A percentile compares a stretch with the other conserved stretches of the same genome.
These are phyloP conservation scores for Pediacus dermestoides DNA, from an alignment of 2,888 invertebrate genomes.

Conservation along the genomic window DNA sequence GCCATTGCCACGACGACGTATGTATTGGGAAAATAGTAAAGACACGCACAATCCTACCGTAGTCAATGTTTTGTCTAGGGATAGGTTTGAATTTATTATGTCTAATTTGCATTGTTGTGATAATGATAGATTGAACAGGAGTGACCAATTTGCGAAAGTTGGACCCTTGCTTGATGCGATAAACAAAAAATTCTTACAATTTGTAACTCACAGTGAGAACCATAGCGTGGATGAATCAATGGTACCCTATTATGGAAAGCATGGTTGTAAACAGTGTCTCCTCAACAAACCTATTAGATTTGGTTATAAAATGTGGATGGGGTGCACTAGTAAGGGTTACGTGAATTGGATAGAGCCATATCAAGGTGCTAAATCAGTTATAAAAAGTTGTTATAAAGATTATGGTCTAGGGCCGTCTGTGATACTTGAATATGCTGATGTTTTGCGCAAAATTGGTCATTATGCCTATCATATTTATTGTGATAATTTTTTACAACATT, in stretches of 20 bases:
- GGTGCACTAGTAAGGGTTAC: constrained; percentile 30
- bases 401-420: constrained; percentile 23
- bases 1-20: constrained; percentile 9
- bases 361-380: constrained; percentile 24
- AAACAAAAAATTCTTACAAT: constrained; percentile 29
- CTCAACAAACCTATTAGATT: constrained; percentile 33
- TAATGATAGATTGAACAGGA: constrained; percentile 27
- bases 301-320: constrained; percentile 35
- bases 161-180: constrained; percentile 27
- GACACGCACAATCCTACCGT: constrained; percentile 18
- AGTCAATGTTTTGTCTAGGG: constrained; percentile 26
- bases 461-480: constrained; percentile 14
- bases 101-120: constrained; percentile 32
- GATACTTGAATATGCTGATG: constrained; percentile 18
- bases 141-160: constrained; percentile 32
- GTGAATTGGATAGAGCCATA: constrained; percentile 33
- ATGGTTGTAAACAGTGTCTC: constrained; percentile 37
- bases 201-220: constrained; percentile 29
- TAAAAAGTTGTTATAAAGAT: constrained; percentile 18
- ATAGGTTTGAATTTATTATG: constrained; percentile 34
- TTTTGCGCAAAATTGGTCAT: constrained; percentile 6
- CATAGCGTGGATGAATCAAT: constrained; percentile 40
- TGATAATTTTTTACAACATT: constrained; percentile 20
- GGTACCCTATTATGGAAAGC: constrained; percentile 41
- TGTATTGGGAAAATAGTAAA: constrained; percentile 19